Evolutionary conservation across 2,888 invertebrate species (phyloP).

Genomic region (Operophtera brumata): DNA sequence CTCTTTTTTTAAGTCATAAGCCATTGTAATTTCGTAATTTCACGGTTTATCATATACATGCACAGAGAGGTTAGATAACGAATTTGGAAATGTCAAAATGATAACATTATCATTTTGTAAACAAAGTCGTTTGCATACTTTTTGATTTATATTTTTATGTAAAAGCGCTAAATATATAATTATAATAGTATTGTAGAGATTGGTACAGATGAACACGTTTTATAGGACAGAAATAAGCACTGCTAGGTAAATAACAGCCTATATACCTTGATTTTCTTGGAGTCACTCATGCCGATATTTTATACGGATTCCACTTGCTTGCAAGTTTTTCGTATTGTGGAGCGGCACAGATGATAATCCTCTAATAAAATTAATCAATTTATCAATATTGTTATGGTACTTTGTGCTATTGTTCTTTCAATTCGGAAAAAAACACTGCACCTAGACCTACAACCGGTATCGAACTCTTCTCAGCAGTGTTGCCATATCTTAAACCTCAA

Average conservation of each 20-base stretch:
- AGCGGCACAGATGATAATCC: background rate
- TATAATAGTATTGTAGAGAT: background rate
- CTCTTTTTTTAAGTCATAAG: conserved; percentile 89
- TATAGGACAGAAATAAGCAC: background rate
- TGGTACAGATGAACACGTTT: background rate
- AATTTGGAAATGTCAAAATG: conserved; percentile 61
- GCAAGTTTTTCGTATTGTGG: background rate
- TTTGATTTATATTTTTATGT: conserved; percentile 5
- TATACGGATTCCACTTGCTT: background rate
- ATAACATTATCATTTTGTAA: conserved; percentile 64
- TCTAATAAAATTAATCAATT: too few relatives aligned
- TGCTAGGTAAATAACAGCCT: background rate
- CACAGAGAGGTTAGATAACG: conserved; percentile 40
- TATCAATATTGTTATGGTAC: too few relatives aligned
- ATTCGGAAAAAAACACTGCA: too few relatives aligned
- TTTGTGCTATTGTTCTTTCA: too few relatives aligned
- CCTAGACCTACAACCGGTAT: too few relatives aligned
- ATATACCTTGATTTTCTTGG: conserved; percentile 52
- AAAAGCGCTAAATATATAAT: background rate
- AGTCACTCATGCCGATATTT: conserved; percentile 41
- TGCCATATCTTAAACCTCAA: too few relatives aligned
- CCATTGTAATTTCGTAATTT: conserved; percentile 73
- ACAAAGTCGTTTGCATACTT: conserved; percentile 52
- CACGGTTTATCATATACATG: conserved; percentile 22
- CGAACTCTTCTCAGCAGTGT: too few relatives aligned